Evolutionary conservation across 2,888 invertebrate species (phyloP).

Genomic region (Drosophila neotestacea): DNA sequence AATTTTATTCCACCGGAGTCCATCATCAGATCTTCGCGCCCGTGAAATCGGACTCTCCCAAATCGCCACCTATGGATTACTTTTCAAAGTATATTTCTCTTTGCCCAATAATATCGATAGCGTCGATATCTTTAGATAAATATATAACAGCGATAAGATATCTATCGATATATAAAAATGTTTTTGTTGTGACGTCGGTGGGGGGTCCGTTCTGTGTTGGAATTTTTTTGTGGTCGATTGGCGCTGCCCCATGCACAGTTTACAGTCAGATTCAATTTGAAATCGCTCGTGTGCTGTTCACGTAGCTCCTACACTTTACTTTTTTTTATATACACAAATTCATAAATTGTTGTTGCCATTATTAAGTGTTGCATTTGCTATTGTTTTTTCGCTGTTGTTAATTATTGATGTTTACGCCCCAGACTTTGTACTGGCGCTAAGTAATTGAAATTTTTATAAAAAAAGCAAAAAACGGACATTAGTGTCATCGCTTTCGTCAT

Average conservation of each 20-base stretch:
- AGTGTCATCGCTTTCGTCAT: not conserved
- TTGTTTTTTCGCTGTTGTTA: slow-evolving; percentile 21
- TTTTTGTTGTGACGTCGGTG: slow-evolving; percentile 31
- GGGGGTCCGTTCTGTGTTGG: slow-evolving; percentile 44
- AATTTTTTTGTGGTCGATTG: slow-evolving; percentile 37
- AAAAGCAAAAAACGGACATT: not conserved
- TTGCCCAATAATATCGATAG: too few species aligned
- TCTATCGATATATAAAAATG: too few species aligned
- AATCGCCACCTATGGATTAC: too few species aligned
- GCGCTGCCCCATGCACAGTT: slow-evolving; percentile 62
- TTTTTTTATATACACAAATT: slow-evolving; percentile 25
- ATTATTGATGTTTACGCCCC: slow-evolving; percentile 49
- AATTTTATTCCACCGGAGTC: too few species aligned
- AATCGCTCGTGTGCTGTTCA: slow-evolving; percentile 53
- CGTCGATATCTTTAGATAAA: too few species aligned
- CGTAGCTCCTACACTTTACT: slow-evolving; percentile 14
- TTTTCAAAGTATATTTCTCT: too few species aligned
- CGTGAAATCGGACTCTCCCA: too few species aligned
- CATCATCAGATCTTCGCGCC: too few species aligned
- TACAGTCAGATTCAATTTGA: slow-evolving; percentile 64
- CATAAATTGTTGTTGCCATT: slow-evolving; percentile 18
- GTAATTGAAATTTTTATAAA: slow-evolving; percentile 13
- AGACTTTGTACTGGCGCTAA: slow-evolving; percentile 23
- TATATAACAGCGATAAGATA: too few species aligned
- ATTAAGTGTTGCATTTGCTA: slow-evolving; percentile 25